phyloP scores from a whole-genome alignment of 1,140 invertebrate species.

The Scaptodrosophila lebanonensis region DNA sequence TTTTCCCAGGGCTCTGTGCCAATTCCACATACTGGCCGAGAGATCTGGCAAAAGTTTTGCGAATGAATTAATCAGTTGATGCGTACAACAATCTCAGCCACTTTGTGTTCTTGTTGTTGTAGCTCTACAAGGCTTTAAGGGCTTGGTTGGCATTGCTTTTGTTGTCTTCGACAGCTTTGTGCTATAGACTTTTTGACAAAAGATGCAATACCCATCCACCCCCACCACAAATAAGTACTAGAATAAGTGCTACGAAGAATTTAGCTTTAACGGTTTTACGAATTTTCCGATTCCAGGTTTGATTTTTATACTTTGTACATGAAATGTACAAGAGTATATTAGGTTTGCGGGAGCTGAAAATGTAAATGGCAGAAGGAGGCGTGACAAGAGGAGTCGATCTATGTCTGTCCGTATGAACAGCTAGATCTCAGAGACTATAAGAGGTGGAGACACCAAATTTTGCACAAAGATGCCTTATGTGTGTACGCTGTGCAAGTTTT shows the following conservation, averaged over 20 bases:
- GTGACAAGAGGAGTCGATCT: too few relatives aligned
- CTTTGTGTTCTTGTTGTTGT: slow-evolving; percentile 50
- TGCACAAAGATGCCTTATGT: too few relatives aligned
- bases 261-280: too few relatives aligned
- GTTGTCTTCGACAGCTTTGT: slow-evolving; percentile 1
- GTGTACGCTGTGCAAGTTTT: too few relatives aligned
- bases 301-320: too few relatives aligned
- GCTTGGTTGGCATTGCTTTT: slow-evolving; percentile 12
- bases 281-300: too few relatives aligned
- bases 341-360: too few relatives aligned
- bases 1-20: slow-evolving; percentile 12
- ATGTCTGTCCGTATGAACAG: too few relatives aligned
- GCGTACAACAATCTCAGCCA: slow-evolving; percentile 46
- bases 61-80: slow-evolving; percentile 74
- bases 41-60: slow-evolving; percentile 55
- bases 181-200: slow-evolving; percentile 1
- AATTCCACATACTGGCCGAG: slow-evolving; percentile 5
- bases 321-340: too few relatives aligned
- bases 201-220: slow-evolving; percentile 1
- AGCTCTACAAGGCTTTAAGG: neutral
- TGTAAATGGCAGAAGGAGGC: too few relatives aligned
- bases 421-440: too few relatives aligned
- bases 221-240: slow-evolving; percentile 18
- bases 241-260: slow-evolving; percentile 1
- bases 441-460: too few relatives aligned